Base-by-base conservation (phyloP, 2,113 vertebrate genomes). In the Thomomys bottae region DNA sequence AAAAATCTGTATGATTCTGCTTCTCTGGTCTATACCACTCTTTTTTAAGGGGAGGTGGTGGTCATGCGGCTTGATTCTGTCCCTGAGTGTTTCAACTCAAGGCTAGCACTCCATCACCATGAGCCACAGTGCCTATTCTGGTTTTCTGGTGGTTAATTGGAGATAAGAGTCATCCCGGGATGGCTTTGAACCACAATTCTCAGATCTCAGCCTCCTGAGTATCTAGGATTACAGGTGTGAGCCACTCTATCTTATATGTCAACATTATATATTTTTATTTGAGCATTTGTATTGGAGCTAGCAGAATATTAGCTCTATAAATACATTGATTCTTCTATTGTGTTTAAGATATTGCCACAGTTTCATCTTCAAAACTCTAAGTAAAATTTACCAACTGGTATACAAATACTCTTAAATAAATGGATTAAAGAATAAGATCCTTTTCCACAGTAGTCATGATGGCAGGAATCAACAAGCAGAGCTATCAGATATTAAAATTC, bases 361-460 rank as follows among this genome's bases (percentile, higher is more conserved):
- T 14, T 11, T 0, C 49, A 23, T 17, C 30, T 67, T 78, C 12
- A 45, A 61, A 30, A 1, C 63, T 75, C 6, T 21, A 49, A 21
- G 71, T 68, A 28, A 61, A 85, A 49, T 61, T 28, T n/a, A 18
- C 4, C 8, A 36, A 54, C 11, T 63, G 14, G 30, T 18, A 8
- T 85, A 30, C 32, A 86, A 59, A 49, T 90, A 89, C 80, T 79
- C 28, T 54, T 85, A 28, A 84, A 66, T 49, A 17, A 87, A 42
- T 18, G 2, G 70, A 9, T 24, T 1, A n/a, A 12, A 64, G 2
- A 21, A 26, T 76, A 40, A 34, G 42, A 59, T 10, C 83, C 75
- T 4, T n/a, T 57, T 23, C 57, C 28, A 32, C 9, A 21, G 66
- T 88, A 0, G 4, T 4, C 57, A 23, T 5, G 75, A 68, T 0